Conservation (phyloP, 2,888 invertebrate species). For the Trachelus troglodyta region DNA sequence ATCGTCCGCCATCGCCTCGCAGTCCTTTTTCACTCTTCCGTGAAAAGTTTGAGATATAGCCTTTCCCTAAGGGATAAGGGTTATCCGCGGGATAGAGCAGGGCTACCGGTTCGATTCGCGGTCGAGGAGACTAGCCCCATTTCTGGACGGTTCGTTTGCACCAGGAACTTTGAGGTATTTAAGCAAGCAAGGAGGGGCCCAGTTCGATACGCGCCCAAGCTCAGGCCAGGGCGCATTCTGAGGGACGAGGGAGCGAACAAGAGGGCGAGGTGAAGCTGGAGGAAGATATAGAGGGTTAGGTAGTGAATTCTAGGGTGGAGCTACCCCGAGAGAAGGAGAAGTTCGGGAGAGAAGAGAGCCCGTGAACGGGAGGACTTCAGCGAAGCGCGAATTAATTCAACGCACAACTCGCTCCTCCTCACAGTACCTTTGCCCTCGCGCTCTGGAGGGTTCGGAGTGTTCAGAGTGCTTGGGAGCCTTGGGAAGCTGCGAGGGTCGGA, state of each 20-base stretch:
- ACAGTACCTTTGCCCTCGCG: constrained; percentile 15
- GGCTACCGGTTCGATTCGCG: constrained; percentile 31
- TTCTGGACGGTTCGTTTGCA: constrained; percentile 53
- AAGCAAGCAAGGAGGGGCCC: constrained; percentile 43
- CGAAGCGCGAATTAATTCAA: constrained; percentile 64
- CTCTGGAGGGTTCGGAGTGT: constrained; percentile 13
- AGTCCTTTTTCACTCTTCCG: background rate
- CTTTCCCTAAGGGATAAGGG: background rate
- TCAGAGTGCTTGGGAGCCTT: constrained; percentile 8
- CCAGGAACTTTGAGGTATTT: constrained; percentile 42
- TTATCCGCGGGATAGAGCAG: background rate
- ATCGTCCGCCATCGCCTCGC: background rate
- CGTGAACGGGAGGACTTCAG: constrained; percentile 51
- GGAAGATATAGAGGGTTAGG: constrained; percentile 27
- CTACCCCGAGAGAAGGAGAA: constrained; percentile 30
- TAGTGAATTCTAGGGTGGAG: constrained; percentile 15
- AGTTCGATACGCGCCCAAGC: constrained; percentile 39
- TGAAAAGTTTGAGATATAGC: background rate
- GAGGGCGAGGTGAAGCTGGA: constrained; percentile 30
- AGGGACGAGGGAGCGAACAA: constrained; percentile 21
- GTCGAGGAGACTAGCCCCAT: constrained; percentile 34
- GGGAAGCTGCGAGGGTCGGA: constrained; percentile 10
- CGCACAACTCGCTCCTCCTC: constrained; percentile 40
- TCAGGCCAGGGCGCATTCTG: constrained; percentile 8
- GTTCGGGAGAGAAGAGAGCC: constrained; percentile 36